Evolutionary conservation across 2,797 vertebrate species (phyloP), one percentile per base, ranked within the genome.

Genomic region (Xyrichtys novacula): DNA sequence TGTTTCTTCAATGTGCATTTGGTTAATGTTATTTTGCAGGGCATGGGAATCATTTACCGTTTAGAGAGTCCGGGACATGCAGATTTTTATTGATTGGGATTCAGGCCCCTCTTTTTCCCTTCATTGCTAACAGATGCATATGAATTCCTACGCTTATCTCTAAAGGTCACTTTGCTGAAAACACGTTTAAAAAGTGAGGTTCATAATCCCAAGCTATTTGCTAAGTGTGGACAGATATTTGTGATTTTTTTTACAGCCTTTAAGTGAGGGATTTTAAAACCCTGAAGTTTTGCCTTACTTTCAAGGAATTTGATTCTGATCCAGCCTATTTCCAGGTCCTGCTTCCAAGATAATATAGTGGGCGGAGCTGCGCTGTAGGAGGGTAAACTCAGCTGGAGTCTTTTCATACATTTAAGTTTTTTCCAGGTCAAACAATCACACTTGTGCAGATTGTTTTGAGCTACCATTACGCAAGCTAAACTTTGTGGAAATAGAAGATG

Each of bases 311-410:
- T 40, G 16, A 3, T 7, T n/a, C 19, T 19, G 17, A n/a, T 65
- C 12, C 10, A 55, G 48, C 42, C 58, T 28, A 26, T 59, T 58
- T 36, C 57, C 39, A 50, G 44, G 54, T 47, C 38, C 49, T 34
- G 40, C 16, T n/a, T 57, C 48, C 22, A 38, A 40, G 26, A 62
- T 46, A 52, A 46, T 54, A 54, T 53, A 74, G 81, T 84, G 87
- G 86, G 82, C 73, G 57, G 59, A 78, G 80, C 34, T 76, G 76
- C 81, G 72, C 84, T 86, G 76, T 84, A 87, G 60, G 81, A 88
- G 86, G 79, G 80, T 23, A 73, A 81, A 49, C 81, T 61, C 75
- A 43, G 79, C 61, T 61, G 65, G 84, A 81, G 71, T 74, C 22
- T 49, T 65, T 83, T 86, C 74, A 85, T 69, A 77, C 69, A 0